Percentiles rank a stretch among this genome's conserved stretches.
phyloP scores from a whole-genome alignment of 2,113 vertebrate genomes.

The Rattus norvegicus region GRCr8 NC_086024.1:39133001-39133500 shows the following conservation, averaged over 20 bases:
- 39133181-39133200: background rate
- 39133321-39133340: slow-evolving; percentile 34
- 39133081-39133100: background rate
- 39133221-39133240: slow-evolving; percentile 10
- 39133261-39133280: background rate
- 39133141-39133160: background rate
- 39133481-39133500: background rate
- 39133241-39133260: background rate
- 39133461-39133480: background rate
- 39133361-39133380: background rate
- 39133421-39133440: background rate
- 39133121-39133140: slow-evolving; percentile 12
- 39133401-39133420: background rate
- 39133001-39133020: background rate
- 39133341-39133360: background rate
- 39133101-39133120: background rate
- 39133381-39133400: slow-evolving; percentile 26
- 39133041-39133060: background rate
- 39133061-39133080: background rate
- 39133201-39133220: background rate
- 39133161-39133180: background rate
- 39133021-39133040: background rate
- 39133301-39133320: background rate
- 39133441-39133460: slow-evolving; percentile 29
- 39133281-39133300: background rate